phyloP scores from a whole-genome alignment of 2,113 vertebrate species.

The Sceloporus undulatus region DNA sequence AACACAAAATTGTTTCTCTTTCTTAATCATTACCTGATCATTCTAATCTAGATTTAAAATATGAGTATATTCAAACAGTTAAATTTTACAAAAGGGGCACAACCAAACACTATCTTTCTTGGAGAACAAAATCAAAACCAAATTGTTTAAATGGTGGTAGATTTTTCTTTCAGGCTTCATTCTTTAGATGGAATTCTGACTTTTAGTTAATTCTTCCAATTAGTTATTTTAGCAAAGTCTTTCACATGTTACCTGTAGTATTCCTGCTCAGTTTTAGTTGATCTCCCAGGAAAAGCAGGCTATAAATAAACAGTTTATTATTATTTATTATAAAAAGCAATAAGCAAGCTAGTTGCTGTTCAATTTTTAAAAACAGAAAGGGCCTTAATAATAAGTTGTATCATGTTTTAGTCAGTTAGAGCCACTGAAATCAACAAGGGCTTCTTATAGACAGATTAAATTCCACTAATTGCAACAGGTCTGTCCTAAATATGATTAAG shows the following conservation, averaged over 20 bases:
- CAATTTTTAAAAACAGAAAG: no score
- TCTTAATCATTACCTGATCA: background rate
- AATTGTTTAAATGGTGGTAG: background rate
- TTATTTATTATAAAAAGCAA: no score
- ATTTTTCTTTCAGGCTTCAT: background rate
- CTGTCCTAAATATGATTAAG: no score
- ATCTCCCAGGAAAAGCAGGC: no score
- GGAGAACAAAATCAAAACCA: constrained; percentile 6
- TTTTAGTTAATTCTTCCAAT: background rate
- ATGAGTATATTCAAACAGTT: background rate
- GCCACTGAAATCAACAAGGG: no score
- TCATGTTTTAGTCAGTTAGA: no score
- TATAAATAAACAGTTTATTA: no score
- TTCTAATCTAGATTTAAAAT: background rate
- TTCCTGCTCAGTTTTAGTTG: background rate
- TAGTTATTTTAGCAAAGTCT: background rate
- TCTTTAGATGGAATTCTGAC: constrained; percentile 22
- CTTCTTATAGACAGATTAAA: no score
- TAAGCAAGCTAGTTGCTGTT: no score
- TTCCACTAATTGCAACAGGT: no score
- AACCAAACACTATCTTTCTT: background rate
- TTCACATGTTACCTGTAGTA: background rate
- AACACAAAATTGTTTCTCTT: background rate
- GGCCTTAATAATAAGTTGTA: no score
- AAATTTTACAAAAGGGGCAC: constrained; percentile 49